These are phyloP conservation scores for Tethea ocularis DNA, from an alignment of 2,888 invertebrate genomes.

Conservation along the genomic window DNA sequence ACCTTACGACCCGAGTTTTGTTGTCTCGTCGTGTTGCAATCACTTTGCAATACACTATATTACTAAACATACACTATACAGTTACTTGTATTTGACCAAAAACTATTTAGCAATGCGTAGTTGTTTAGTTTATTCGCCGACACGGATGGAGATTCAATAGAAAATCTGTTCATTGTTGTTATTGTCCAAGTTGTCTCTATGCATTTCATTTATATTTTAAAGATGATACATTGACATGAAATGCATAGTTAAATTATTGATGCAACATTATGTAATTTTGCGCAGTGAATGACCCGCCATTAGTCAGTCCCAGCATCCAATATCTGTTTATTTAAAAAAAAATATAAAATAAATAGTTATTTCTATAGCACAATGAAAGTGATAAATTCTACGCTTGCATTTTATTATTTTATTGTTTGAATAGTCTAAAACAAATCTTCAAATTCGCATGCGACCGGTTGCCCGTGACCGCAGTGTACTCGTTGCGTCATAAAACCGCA, in stretches of 20 bases:
- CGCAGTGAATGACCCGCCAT: conserved; percentile 5
- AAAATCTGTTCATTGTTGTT: background rate
- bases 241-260: conserved; percentile 24
- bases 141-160: background rate
- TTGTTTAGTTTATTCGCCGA: background rate
- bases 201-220: conserved; percentile 9
- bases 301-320: no score
- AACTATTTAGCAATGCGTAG: background rate
- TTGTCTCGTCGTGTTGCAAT: conserved; percentile 13
- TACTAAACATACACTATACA: background rate
- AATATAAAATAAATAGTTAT: no score
- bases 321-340: no score
- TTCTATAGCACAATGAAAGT: no score
- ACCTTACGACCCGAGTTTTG: conserved; percentile 17
- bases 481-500: conserved; percentile 37
- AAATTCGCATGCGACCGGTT: conserved; percentile 30
- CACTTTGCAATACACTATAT: background rate
- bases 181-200: background rate
- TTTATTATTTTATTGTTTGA: conserved; percentile 23
- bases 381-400: background rate
- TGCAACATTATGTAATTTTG: conserved; percentile 24
- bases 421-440: conserved; percentile 40
- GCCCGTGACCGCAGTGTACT: conserved; percentile 51
- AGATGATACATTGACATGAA: conserved; percentile 28
- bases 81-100: background rate